A percentile compares a stretch with the other conserved stretches of the same genome.
Conservation (phyloP, 2,888 invertebrate genomes). For the Anaspis maculata region DNA sequence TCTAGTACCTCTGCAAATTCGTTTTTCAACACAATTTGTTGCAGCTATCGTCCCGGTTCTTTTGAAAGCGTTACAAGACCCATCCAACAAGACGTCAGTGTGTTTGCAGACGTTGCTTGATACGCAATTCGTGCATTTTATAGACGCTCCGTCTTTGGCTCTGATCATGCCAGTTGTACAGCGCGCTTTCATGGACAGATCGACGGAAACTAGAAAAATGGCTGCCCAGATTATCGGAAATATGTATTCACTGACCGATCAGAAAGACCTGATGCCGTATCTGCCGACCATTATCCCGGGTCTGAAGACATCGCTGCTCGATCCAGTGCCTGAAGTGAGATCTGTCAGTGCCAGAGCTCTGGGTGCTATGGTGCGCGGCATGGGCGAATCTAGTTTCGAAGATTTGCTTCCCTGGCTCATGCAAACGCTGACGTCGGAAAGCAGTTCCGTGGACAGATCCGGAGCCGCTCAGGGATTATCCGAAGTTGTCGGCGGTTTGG, state of each 20-base stretch:
- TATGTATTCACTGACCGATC: constrained; percentile 98
- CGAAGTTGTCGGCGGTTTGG: constrained; percentile 94
- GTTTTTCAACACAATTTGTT: constrained; percentile 14
- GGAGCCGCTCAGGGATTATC: constrained; percentile 88
- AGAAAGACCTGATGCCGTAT: constrained; percentile 96
- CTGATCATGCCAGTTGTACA: constrained; percentile 99
- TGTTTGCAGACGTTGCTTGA: constrained; percentile 91
- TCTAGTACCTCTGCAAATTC: too few relatives aligned
- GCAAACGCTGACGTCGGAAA: constrained; percentile 93
- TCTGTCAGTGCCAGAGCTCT: constrained; percentile 93
- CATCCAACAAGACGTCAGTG: constrained; percentile 86
- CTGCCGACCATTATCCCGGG: constrained; percentile 94
- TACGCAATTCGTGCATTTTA: constrained; percentile 97
- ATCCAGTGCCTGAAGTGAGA: constrained; percentile 96
- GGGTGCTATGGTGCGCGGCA: constrained; percentile 95
- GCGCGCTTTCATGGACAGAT: constrained; percentile 93
- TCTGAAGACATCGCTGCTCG: constrained; percentile 86
- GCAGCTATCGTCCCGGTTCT: constrained; percentile 78
- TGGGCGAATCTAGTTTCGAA: constrained; percentile 94
- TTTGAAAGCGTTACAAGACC: constrained; percentile 89
- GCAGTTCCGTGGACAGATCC: constrained; percentile 89
- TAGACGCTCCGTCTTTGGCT: constrained; percentile 96
- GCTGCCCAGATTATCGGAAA: constrained; percentile 99
- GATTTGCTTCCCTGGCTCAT: constrained; percentile 97
- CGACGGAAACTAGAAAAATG: constrained; percentile 98